A percentile compares a stretch with the other conserved stretches of the same genome.
Evolutionary conservation across 2,113 vertebrate genomes (phyloP).

Genomic region (Connochaetes taurinus): DNA sequence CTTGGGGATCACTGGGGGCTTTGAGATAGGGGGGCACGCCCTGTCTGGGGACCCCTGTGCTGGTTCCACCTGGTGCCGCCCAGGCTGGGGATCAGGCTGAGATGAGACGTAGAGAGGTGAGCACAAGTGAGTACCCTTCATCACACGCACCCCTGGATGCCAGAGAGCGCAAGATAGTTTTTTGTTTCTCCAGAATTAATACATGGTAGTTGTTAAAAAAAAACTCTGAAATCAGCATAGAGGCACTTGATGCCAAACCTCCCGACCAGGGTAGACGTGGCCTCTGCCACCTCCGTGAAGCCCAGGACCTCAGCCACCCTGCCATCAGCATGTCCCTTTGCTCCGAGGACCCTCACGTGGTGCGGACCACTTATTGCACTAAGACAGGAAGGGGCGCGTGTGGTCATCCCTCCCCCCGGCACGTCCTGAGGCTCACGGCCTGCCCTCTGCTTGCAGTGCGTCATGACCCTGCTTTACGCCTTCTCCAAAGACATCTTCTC

Average conservation of each 20-base stretch:
- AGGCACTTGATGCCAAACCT: too few species aligned
- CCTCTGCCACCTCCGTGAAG: neutral
- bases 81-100: neutral
- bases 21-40: too few species aligned
- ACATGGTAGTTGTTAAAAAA: rapidly evolving
- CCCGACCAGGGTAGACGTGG: rapidly evolving
- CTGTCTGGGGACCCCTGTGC: neutral
- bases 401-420: rapidly evolving
- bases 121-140: neutral
- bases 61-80: rapidly evolving
- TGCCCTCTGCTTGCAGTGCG: slow-evolving; percentile 79
- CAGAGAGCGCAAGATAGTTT: neutral
- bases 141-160: rapidly evolving
- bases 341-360: rapidly evolving
- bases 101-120: rapidly evolving
- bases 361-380: neutral
- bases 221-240: neutral
- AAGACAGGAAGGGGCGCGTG: rapidly evolving
- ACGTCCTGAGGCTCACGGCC: neutral
- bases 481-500: slow-evolving; percentile 97
- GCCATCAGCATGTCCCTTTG: neutral
- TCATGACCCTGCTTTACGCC: slow-evolving; percentile 96
- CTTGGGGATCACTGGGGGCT: rapidly evolving
- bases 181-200: neutral
- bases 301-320: neutral